Evolutionary conservation across 2,888 invertebrate species (phyloP).

Genomic region (Escarpia spicata): DNA sequence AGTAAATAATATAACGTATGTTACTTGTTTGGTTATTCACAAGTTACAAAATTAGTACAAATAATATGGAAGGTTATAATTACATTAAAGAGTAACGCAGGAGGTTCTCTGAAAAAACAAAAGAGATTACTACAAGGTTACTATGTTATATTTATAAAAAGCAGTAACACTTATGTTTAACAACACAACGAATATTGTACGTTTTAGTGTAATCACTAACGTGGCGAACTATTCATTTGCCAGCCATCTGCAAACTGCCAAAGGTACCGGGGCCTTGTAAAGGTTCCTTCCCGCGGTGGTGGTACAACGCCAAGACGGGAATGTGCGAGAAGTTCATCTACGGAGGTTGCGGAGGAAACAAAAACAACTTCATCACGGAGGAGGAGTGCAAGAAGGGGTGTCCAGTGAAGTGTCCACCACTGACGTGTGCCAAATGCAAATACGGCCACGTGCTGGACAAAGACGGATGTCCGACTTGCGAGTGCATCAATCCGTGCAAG

Average conservation of each 20-base stretch:
- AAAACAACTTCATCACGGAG: constrained; percentile 21
- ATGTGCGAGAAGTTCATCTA: constrained; percentile 21
- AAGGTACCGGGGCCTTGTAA: neutral
- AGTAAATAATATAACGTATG: no score
- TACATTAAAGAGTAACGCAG: no score
- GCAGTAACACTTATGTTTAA: no score
- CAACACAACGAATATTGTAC: neutral
- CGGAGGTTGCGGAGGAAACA: constrained; percentile 22
- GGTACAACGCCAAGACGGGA: neutral
- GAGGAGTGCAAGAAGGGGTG: neutral
- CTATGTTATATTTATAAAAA: no score
- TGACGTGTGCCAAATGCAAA: neutral
- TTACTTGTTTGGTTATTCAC: no score
- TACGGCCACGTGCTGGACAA: neutral
- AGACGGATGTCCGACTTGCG: neutral
- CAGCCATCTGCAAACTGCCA: constrained; percentile 17
- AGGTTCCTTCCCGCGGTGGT: constrained; percentile 8
- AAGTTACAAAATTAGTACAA: no score
- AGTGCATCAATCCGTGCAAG: constrained; percentile 19
- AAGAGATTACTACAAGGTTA: no score
- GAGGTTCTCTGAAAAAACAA: no score
- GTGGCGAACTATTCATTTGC: neutral
- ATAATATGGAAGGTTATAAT: no score
- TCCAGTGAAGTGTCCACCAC: neutral
- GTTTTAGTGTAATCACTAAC: neutral